phyloP scores from a whole-genome alignment of 2,113 vertebrate species.

The Formicarius rufipectus region DNA sequence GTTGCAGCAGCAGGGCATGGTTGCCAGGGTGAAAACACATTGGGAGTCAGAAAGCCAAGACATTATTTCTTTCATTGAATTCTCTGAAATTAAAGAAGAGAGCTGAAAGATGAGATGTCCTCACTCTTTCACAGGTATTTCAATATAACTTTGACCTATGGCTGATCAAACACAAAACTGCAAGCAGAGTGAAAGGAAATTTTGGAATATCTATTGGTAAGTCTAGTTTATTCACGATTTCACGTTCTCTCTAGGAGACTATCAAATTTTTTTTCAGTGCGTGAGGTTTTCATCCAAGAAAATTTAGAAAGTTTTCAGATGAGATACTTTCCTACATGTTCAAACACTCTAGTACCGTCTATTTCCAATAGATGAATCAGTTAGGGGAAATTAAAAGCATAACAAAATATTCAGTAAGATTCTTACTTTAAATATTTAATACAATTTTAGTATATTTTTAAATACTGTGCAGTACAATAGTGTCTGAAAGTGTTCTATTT shows the following conservation, averaged over 20 bases:
- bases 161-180: not conserved
- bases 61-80: not conserved
- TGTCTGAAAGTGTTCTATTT: not conserved
- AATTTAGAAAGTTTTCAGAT: not conserved
- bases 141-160: not conserved
- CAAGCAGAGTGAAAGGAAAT: not conserved
- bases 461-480: not conserved
- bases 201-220: not conserved
- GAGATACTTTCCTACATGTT: not conserved
- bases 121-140: not conserved
- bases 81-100: not conserved
- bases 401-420: not conserved
- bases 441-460: not conserved
- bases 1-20: not conserved
- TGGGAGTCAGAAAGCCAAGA: not conserved
- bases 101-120: not conserved
- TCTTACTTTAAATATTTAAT: not conserved
- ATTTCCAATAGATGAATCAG: not conserved
- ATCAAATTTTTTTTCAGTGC: not conserved
- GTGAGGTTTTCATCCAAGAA: not conserved
- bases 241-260: not conserved
- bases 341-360: not conserved
- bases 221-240: not conserved
- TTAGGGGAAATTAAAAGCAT: not conserved
- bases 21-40: not conserved